Conservation (phyloP, 2,888 invertebrate species). For the Tanypteryx hageni region DNA sequence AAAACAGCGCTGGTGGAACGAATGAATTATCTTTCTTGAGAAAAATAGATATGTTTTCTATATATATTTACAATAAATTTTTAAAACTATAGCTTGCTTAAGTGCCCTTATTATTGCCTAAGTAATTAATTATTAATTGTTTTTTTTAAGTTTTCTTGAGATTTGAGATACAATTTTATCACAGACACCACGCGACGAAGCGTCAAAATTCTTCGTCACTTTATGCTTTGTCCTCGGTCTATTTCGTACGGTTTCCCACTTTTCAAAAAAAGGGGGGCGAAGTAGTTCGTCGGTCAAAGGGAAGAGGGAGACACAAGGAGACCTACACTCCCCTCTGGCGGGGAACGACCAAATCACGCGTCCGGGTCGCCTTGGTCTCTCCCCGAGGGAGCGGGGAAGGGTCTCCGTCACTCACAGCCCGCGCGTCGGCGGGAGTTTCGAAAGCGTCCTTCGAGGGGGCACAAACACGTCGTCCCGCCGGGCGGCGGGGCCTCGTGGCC, state of each 20-base stretch:
- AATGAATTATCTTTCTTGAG: background rate
- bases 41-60: constrained; percentile 60
- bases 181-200: constrained; percentile 50
- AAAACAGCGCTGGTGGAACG: constrained; percentile 51
- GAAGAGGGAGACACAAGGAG: constrained; percentile 36
- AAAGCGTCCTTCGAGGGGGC: background rate
- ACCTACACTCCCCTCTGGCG: constrained; percentile 42
- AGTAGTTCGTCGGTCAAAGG: constrained; percentile 8
- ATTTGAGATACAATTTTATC: background rate
- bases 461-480: constrained; percentile 33
- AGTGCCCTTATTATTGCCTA: constrained; percentile 52
- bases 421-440: constrained; percentile 31
- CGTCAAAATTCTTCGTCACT: background rate
- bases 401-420: background rate
- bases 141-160: background rate
- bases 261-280: background rate
- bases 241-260: constrained; percentile 41
- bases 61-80: constrained; percentile 46
- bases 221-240: background rate
- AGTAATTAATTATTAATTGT: constrained; percentile 27
- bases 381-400: background rate
- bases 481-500: constrained; percentile 52
- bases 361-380: background rate
- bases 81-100: constrained; percentile 46
- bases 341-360: constrained; percentile 14